These are phyloP conservation scores for Apamea monoglypha DNA, from an alignment of 2,888 invertebrate species.

Conservation along the genomic window DNA sequence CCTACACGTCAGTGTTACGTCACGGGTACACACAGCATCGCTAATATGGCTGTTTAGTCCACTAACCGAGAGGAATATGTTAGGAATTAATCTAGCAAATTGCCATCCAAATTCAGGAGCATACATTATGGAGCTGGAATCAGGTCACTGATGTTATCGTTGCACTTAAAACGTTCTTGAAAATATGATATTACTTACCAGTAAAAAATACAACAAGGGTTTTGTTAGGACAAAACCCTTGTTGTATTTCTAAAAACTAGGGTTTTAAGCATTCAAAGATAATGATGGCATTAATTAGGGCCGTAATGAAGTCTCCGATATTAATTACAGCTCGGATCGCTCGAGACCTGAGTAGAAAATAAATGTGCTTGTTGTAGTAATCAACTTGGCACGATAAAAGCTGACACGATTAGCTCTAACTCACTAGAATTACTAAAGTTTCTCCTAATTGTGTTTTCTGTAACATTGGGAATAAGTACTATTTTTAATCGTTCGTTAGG, in stretches of 20 bases:
- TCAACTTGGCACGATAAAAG: conserved; percentile 5
- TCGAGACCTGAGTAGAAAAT: not conserved
- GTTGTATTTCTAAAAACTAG: too few relatives aligned
- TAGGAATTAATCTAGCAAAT: conserved; percentile 52
- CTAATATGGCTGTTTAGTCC: conserved; percentile 55
- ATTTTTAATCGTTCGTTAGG: conserved; percentile 22
- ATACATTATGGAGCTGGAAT: conserved; percentile 19
- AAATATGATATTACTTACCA: too few relatives aligned
- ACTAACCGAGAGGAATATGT: conserved; percentile 43
- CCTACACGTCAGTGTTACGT: conserved; percentile 52
- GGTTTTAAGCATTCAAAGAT: conserved; percentile 4
- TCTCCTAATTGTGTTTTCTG: conserved; percentile 41
- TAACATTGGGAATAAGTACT: conserved; percentile 34
- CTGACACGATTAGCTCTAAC: conserved; percentile 23
- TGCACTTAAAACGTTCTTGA: not conserved
- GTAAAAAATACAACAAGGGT: not conserved
- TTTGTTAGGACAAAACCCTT: too few relatives aligned
- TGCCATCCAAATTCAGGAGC: conserved; percentile 10
- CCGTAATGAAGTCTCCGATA: not conserved
- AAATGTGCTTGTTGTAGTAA: not conserved
- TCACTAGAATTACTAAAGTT: conserved; percentile 36
- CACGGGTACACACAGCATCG: conserved; percentile 51
- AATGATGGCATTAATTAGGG: not conserved
- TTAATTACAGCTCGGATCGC: not conserved
- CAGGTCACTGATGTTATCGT: not conserved